Evolutionary conservation across 35 echinoderm and acorn worm species (phyloP).

Genomic region (Strongylocentrotus purpuratus): DNA sequence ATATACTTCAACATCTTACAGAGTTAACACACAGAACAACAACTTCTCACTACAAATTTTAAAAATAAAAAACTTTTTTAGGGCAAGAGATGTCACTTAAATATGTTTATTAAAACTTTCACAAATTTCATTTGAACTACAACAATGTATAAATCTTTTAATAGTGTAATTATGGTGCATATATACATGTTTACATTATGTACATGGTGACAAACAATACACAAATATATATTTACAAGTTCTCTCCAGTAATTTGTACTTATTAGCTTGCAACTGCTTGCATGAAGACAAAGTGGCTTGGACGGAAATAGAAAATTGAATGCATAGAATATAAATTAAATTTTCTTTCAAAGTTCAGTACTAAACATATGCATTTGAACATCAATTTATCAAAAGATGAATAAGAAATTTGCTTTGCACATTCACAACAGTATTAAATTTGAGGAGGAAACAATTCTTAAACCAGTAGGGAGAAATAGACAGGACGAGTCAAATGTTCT

Average conservation of each 20-base stretch:
- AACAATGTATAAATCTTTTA: neutral
- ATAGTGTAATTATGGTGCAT: neutral
- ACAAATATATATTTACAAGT: neutral
- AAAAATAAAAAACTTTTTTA: neutral
- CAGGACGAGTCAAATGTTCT: neutral
- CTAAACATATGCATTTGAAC: neutral
- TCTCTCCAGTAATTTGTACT: neutral
- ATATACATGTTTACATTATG: constrained; percentile 19
- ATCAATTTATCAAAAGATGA: neutral
- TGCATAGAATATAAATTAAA: neutral
- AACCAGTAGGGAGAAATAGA: neutral
- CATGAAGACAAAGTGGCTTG: neutral
- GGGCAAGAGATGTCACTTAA: neutral
- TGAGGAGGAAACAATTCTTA: neutral
- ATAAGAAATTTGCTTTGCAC: neutral
- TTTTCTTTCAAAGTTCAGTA: neutral
- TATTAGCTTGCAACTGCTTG: neutral
- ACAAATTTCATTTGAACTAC: neutral
- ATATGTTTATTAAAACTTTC: constrained; percentile 11
- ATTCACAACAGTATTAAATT: neutral
- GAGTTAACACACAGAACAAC: neutral
- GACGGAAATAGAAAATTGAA: neutral
- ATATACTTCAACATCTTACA: neutral
- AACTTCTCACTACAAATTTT: neutral
- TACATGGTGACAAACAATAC: neutral